Evolutionary conservation across 2,888 invertebrate genomes (phyloP).

Genomic region (Macrosoma leucophasiata): DNA sequence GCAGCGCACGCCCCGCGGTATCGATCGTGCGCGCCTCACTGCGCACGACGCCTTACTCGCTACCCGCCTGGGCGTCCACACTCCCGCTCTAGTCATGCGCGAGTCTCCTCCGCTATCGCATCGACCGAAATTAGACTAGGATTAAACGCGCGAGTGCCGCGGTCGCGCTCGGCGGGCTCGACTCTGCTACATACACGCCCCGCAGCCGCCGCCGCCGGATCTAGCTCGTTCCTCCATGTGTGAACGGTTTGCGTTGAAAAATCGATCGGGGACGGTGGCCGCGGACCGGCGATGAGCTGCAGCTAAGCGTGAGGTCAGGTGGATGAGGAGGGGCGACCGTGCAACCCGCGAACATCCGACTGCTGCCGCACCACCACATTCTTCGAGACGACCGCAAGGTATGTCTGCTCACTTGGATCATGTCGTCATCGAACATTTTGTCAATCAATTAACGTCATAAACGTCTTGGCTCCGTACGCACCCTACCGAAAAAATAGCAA

Average conservation of each 20-base stretch:
- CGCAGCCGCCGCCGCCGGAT: slow-evolving; percentile 46
- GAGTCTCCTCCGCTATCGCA: slow-evolving; percentile 46
- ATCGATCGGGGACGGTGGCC: slow-evolving; percentile 38
- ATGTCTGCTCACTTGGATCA: slow-evolving; percentile 22
- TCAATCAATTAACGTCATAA: slow-evolving; percentile 19
- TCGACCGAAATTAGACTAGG: slow-evolving; percentile 47
- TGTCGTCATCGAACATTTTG: slow-evolving; percentile 7
- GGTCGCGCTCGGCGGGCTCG: slow-evolving; percentile 54
- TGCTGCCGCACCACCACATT: slow-evolving; percentile 32
- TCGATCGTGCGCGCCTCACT: slow-evolving; percentile 41
- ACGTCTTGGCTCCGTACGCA: slow-evolving; percentile 9
- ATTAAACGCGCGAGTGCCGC: slow-evolving; percentile 64
- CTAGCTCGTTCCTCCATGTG: slow-evolving; percentile 42
- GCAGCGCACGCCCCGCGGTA: slow-evolving; percentile 46
- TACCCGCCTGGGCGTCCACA: slow-evolving; percentile 40
- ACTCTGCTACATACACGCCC: slow-evolving; percentile 38
- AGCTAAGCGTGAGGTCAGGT: slow-evolving; percentile 39
- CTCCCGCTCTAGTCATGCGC: slow-evolving; percentile 55
- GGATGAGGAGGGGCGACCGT: slow-evolving; percentile 34
- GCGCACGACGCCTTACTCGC: slow-evolving; percentile 32
- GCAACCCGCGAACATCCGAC: slow-evolving; percentile 40
- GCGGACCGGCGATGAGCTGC: slow-evolving; percentile 39
- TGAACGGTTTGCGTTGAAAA: slow-evolving; percentile 34
- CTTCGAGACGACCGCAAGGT: slow-evolving; percentile 36
- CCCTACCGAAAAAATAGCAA: background rate